Evolutionary conservation across 2,113 vertebrate genomes (phyloP).

Genomic region (Cichladusa arquata): DNA sequence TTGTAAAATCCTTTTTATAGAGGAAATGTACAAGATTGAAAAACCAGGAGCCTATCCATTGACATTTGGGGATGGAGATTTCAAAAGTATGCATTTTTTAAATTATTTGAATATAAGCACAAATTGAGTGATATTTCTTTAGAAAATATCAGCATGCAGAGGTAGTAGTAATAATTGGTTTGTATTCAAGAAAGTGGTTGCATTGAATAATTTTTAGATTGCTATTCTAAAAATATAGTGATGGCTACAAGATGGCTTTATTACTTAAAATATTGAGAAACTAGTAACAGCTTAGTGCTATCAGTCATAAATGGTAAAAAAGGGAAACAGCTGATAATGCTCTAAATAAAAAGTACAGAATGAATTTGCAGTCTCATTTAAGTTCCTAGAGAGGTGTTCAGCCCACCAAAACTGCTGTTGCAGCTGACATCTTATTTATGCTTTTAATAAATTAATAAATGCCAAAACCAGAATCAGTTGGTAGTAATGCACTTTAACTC

Average conservation of each 20-base stretch:
- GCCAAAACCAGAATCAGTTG: not conserved
- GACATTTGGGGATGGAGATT: constrained; percentile 90
- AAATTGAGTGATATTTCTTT: not conserved
- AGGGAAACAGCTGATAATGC: not conserved
- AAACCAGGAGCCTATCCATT: constrained; percentile 88
- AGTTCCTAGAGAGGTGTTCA: not conserved
- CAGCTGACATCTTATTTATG: not conserved
- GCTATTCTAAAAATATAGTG: not conserved
- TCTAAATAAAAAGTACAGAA: not conserved
- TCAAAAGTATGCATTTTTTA: constrained; percentile 82
- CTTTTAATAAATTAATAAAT: not conserved
- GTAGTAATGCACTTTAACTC: not conserved
- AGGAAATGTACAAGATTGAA: constrained; percentile 97
- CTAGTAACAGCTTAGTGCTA: not conserved
- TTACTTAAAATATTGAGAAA: not conserved
- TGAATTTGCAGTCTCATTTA: not conserved
- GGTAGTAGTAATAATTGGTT: not conserved
- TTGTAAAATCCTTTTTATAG: constrained; percentile 90
- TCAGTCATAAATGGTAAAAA: not conserved
- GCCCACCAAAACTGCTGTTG: not conserved
- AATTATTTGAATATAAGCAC: not conserved
- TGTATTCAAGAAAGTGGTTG: not conserved
- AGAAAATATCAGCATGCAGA: not conserved
- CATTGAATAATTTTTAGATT: not conserved
- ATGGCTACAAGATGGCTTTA: not conserved